Conservation (phyloP, 2,888 invertebrate genomes). For the Drosophila lacicola region DNA sequence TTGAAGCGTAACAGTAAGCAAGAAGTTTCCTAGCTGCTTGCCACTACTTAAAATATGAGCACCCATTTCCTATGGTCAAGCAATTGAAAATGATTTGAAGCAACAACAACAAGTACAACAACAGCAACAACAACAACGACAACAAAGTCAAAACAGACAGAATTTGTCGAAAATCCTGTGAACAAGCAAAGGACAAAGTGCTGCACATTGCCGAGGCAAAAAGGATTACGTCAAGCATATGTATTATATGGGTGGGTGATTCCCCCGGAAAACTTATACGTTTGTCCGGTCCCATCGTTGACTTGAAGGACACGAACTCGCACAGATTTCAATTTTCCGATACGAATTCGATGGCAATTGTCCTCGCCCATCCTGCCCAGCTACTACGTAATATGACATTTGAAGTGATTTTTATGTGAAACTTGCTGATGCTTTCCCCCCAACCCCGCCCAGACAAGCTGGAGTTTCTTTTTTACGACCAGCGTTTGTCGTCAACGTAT, state of each 20-base stretch:
- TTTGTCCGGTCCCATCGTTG: constrained; percentile 51
- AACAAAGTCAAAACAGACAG: constrained; percentile 77
- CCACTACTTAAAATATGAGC: constrained; percentile 80
- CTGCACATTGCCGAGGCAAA: constrained; percentile 73
- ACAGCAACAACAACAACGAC: constrained; percentile 19
- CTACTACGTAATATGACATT: constrained; percentile 78
- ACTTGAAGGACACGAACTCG: constrained; percentile 48
- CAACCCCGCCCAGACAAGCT: background rate
- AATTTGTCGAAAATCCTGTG: constrained; percentile 81
- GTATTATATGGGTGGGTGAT: constrained; percentile 72
- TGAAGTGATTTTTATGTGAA: constrained; percentile 82
- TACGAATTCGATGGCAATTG: constrained; percentile 78
- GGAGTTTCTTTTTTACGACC: constrained; percentile 62
- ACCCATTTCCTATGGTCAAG: constrained; percentile 79
- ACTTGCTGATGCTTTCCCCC: constrained; percentile 78
- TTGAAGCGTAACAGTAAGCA: constrained; percentile 81
- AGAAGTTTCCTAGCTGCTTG: constrained; percentile 65
- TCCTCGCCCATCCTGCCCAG: constrained; percentile 55
- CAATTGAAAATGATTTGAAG: constrained; percentile 80
- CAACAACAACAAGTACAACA: constrained; percentile 34
- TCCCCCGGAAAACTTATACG: constrained; percentile 67
- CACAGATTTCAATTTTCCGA: constrained; percentile 81
- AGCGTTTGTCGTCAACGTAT: constrained; percentile 42
- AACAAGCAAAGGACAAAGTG: constrained; percentile 79
- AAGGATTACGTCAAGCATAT: constrained; percentile 82